These are phyloP conservation scores for Villa cingulata DNA, from an alignment of 2,888 invertebrate species.

Conservation along the genomic window DNA sequence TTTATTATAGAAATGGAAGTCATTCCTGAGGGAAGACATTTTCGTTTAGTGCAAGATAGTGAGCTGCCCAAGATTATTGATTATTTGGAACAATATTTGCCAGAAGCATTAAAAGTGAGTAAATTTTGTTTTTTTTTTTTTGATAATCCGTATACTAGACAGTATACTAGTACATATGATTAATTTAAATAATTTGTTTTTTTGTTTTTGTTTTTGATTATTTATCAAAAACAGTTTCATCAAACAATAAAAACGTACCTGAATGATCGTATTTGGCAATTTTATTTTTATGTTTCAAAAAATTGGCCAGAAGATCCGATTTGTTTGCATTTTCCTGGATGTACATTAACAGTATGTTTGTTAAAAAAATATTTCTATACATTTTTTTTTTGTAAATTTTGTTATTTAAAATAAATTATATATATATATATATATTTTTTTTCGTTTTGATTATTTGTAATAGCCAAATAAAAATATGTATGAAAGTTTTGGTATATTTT, in stretches of 20 bases:
- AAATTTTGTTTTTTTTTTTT: not conserved
- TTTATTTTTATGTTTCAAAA: conserved; percentile 80
- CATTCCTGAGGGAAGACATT: conserved; percentile 73
- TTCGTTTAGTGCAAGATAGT: conserved; percentile 73
- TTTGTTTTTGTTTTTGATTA: not conserved
- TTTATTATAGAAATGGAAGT: conserved; percentile 59
- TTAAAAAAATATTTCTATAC: not conserved
- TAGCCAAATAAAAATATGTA: conserved; percentile 67
- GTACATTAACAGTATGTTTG: conserved; percentile 65
- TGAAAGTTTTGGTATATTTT: conserved; percentile 76
- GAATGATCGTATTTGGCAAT: conserved; percentile 79
- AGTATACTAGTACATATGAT: not conserved
- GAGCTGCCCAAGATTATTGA: conserved; percentile 72
- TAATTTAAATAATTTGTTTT: not conserved
- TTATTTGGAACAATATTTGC: conserved; percentile 65
- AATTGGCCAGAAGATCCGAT: conserved; percentile 76
- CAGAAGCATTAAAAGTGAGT: conserved; percentile 71
- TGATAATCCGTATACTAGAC: not conserved
- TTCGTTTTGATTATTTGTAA: conserved; percentile 16
- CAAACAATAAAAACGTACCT: conserved; percentile 81
- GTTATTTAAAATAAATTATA: too few relatives aligned
- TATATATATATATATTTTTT: not conserved
- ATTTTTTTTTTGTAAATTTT: too few relatives aligned
- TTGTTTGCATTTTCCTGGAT: conserved; percentile 76
- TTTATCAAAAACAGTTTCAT: conserved; percentile 53